Evolutionary conservation across 2,888 invertebrate genomes (phyloP).

Genomic region (Cerceris ruficornis): DNA sequence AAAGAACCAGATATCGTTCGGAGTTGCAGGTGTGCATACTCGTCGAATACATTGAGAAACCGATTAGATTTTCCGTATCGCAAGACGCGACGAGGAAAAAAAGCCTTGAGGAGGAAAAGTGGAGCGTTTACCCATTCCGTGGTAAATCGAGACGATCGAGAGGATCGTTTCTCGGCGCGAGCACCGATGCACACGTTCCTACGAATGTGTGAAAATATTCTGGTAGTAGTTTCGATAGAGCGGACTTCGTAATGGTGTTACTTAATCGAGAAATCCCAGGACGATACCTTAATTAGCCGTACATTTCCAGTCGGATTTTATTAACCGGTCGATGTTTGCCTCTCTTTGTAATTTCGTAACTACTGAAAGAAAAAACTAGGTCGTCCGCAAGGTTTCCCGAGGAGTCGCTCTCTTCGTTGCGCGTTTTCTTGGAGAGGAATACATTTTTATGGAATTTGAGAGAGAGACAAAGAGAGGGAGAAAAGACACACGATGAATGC

Average conservation of each 20-base stretch:
- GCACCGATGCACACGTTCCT: background rate
- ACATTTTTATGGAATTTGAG: background rate
- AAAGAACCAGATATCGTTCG: too few relatives aligned
- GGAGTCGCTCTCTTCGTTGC: background rate
- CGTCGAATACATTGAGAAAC: background rate
- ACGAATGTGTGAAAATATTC: conserved; percentile 1
- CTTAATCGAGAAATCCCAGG: conserved; percentile 30
- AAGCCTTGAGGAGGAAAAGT: conserved; percentile 19
- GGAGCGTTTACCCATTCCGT: conserved; percentile 8
- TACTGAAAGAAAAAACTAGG: conserved; percentile 27
- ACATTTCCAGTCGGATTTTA: background rate
- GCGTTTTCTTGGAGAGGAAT: background rate
- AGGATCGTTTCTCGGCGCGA: background rate
- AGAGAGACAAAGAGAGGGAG: background rate
- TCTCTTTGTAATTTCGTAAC: conserved; percentile 30
- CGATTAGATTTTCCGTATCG: background rate
- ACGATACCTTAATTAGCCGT: conserved; percentile 45
- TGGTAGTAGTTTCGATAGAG: background rate
- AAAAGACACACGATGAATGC: background rate
- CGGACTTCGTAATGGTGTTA: conserved; percentile 7
- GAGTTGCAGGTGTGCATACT: background rate
- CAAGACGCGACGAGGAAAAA: background rate
- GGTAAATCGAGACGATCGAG: background rate
- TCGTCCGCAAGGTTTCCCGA: conserved; percentile 10
- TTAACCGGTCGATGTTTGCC: background rate